Conservation (phyloP, 30 jellyfish, hydroid and myxozoan genomes). For the Aurelia aurita region DNA sequence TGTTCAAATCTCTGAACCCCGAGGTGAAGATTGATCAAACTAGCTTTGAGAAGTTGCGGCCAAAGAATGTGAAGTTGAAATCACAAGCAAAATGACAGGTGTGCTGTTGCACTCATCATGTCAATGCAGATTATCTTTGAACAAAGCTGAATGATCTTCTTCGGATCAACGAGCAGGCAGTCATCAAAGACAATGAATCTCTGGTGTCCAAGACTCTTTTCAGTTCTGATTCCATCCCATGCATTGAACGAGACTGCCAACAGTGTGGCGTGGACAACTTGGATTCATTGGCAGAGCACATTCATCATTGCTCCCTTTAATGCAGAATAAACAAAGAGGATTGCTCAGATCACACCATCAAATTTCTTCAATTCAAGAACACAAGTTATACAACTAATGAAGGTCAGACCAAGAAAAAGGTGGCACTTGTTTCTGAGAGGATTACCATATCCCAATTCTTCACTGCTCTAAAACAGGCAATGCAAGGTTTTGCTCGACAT, state of each 20-base stretch:
- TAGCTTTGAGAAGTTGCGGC: constrained; percentile 63
- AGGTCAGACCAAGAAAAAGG: constrained; percentile 64
- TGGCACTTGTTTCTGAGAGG: constrained; percentile 48
- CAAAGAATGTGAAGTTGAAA: constrained; percentile 49
- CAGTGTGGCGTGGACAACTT: constrained; percentile 46
- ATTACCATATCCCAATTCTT: constrained; percentile 48
- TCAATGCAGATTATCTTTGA: constrained; percentile 51
- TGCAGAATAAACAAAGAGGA: constrained; percentile 52
- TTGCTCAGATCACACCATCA: constrained; percentile 43
- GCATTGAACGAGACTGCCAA: constrained; percentile 70
- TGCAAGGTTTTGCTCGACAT: constrained; percentile 46
- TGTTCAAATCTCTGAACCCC: constrained; percentile 24
- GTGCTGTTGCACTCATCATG: constrained; percentile 72
- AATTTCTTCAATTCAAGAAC: constrained; percentile 51
- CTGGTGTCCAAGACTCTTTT: constrained; percentile 65
- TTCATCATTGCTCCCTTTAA: constrained; percentile 39
- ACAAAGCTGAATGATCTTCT: constrained; percentile 55
- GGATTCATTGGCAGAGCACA: constrained; percentile 35
- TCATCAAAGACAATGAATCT: constrained; percentile 46
- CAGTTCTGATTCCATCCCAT: constrained; percentile 39
- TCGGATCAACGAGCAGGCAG: constrained; percentile 36
- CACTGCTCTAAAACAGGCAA: constrained; percentile 21
- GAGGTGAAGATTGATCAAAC: constrained; percentile 58
- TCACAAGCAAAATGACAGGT: constrained; percentile 47
- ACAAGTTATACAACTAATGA: constrained; percentile 40